Percentiles rank a stretch among this genome's conserved stretches.
phyloP scores from a whole-genome alignment of 2,113 vertebrate species.

The Heliornis fulica region DNA sequence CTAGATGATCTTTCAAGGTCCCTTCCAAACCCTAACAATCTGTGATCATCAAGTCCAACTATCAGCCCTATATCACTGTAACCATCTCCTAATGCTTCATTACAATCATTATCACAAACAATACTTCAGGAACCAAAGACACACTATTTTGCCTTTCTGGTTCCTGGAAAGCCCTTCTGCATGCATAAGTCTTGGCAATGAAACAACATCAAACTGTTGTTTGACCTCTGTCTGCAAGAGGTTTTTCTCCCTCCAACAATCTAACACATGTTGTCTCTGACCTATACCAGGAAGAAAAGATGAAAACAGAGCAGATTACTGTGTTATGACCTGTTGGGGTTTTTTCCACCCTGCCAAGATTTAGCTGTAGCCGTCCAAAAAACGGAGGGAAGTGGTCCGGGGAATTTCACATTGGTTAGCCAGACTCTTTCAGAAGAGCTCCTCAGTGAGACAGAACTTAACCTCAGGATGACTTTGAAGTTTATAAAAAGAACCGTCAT shows the following conservation, averaged over 20 bases:
- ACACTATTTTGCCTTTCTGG: not conserved
- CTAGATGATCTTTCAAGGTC: too few relatives aligned
- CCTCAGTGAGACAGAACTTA: constrained; percentile 51
- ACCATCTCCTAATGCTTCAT: too few relatives aligned
- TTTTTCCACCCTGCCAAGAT: constrained; percentile 32
- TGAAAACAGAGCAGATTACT: constrained; percentile 49
- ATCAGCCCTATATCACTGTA: too few relatives aligned
- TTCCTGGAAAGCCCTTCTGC: not conserved
- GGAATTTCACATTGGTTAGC: constrained; percentile 52
- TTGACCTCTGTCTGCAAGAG: constrained; percentile 17
- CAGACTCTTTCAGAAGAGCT: constrained; percentile 33
- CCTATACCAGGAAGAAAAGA: constrained; percentile 44
- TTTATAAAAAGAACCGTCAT: constrained; percentile 73
- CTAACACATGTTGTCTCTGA: constrained; percentile 1
- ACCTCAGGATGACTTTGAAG: constrained; percentile 69
- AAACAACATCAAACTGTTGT: constrained; percentile 9
- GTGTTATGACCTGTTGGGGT: constrained; percentile 30
- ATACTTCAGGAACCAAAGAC: constrained; percentile 1
- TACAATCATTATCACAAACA: not conserved
- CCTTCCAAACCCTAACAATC: too few relatives aligned
- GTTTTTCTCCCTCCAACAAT: constrained; percentile 21
- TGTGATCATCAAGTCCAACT: too few relatives aligned
- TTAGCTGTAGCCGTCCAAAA: constrained; percentile 33
- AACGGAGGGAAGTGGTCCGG: not conserved
- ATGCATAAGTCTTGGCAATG: not conserved